Base-by-base conservation (phyloP, 2,888 invertebrate genomes). In the Drosophila tanythrix region DNA sequence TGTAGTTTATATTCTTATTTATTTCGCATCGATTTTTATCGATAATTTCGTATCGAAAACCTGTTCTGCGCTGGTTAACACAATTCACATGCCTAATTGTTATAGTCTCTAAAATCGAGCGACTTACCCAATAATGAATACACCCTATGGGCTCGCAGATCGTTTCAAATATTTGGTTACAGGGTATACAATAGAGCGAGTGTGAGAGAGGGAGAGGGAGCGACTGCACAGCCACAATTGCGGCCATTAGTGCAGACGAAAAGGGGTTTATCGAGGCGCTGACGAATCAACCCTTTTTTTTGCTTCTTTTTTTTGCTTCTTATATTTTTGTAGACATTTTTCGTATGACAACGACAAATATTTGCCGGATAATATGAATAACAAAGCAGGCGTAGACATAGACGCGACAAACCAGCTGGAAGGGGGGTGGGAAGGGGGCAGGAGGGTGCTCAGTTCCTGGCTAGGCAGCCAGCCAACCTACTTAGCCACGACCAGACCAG, bases 321-420 rank as follows among this genome's bases (percentile, higher is more conserved):
- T 66, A 61, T 71, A 21, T 43, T 57, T 70, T 70, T 71, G 74
- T 81, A 71, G 79, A 89, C 89, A 76, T 85, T 85, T 85, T 89
- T 82, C 82, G 85, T 86, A 86, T 90, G 85, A 88, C 89, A 90
- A 85, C 90, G 90, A 83, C 89, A 88, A 90, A 88, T 89, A 88
- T 90, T 88, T 88, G 90, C 88, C 79, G 88, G 89, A 90, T 90
- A 90, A 88, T 90, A 88, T 88, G 88, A 90, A 88, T 89, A 89
- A 85, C 85, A 89, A 88, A 88, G 89, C 80, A 82, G 80, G 71
- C 83, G 74, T 69, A 70, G 81, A 75, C 86, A 73, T 77, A 69
- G 77, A 73, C 70, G 76, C 59, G 71, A 36, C 21, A 63, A n/a
- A 29, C 38, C 58, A 61, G 48, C 59, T 50, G 51, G 40, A 31